A percentile compares a stretch with the other conserved stretches of the same genome.
These are phyloP conservation scores for Myotis vivesi DNA, from an alignment of 2,797 vertebrate species.

Conservation along the genomic window DNA sequence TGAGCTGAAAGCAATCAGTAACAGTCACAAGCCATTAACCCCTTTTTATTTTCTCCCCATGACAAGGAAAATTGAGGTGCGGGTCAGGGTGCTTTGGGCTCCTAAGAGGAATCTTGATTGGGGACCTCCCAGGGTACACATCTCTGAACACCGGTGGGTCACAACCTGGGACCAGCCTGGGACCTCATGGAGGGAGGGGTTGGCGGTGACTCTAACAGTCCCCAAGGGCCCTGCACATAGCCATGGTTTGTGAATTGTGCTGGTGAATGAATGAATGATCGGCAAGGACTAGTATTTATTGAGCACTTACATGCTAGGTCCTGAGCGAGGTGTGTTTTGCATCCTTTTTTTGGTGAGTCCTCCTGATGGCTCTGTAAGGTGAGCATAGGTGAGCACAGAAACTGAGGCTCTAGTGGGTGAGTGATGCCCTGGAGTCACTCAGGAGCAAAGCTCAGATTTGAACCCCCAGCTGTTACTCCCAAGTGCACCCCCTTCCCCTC, in stretches of 20 bases:
- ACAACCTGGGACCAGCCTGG: too few relatives aligned
- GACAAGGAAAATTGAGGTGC: background rate
- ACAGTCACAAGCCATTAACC: background rate
- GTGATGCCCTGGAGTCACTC: background rate
- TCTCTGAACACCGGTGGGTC: background rate
- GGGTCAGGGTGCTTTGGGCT: background rate
- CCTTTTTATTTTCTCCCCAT: background rate
- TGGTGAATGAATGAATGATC: background rate
- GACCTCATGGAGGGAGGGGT: fast-evolving
- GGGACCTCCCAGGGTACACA: background rate
- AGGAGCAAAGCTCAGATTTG: background rate
- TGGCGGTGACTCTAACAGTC: background rate
- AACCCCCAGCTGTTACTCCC: background rate
- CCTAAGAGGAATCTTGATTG: background rate
- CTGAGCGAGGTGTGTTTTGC: too few relatives aligned
- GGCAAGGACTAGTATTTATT: background rate
- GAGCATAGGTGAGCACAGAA: background rate
- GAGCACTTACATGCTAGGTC: fast-evolving
- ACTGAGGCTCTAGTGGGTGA: background rate
- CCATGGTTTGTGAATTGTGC: background rate
- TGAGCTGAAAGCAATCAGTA: background rate
- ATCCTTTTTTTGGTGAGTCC: background rate
- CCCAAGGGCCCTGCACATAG: fast-evolving
- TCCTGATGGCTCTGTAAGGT: background rate
- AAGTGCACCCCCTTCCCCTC: background rate